Conservation (phyloP, 2,797 vertebrate species). For the Sebastes trivittatus region DNA sequence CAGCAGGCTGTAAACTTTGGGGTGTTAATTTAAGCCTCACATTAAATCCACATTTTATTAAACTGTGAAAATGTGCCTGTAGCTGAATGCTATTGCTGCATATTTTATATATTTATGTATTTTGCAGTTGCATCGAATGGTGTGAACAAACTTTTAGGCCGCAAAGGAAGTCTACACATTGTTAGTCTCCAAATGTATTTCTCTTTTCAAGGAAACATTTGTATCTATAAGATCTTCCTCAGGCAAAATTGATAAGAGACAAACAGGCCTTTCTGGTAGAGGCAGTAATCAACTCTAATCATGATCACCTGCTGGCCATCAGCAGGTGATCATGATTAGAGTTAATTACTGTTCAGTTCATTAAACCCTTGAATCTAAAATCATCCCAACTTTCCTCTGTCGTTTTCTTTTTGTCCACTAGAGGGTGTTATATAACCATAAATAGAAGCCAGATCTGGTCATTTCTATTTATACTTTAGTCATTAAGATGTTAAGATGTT, state of each 20-base stretch:
- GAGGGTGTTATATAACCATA: constrained; percentile 12
- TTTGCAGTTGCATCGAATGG: not conserved
- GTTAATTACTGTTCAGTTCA: not conserved
- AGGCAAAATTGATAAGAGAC: not conserved
- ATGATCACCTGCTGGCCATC: not conserved
- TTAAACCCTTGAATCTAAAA: accelerated
- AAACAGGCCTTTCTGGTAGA: not conserved
- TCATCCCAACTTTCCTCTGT: not conserved
- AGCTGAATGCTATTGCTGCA: not conserved
- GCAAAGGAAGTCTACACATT: not conserved
- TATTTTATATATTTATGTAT: not conserved
- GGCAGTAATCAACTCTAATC: not conserved
- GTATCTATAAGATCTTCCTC: accelerated
- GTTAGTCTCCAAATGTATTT: not conserved
- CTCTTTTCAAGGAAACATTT: not conserved
- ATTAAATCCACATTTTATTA: not conserved
- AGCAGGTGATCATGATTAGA: not conserved
- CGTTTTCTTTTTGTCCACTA: constrained; percentile 22
- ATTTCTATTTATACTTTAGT: not conserved
- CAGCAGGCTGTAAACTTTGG: not conserved
- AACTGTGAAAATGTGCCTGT: not conserved
- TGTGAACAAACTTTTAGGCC: not conserved
- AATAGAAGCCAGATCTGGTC: not conserved
- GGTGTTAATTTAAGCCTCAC: not conserved
- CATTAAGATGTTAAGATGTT: not conserved